Conservation (phyloP, 30 jellyfish, hydroid and myxozoan species). For the Cassiopea xamachana region DNA sequence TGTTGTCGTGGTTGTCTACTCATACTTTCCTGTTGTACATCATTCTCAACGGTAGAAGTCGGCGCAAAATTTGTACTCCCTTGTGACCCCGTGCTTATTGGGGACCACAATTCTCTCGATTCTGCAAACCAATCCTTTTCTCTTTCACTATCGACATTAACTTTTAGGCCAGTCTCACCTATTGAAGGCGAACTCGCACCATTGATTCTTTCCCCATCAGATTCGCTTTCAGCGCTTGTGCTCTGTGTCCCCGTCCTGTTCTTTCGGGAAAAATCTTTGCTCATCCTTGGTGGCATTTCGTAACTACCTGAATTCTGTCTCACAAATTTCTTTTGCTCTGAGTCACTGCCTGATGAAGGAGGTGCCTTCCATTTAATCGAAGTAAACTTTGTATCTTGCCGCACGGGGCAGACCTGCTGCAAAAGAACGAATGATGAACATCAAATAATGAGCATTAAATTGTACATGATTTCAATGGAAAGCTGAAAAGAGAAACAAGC, state of each 20-base stretch:
- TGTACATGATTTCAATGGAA: too few relatives aligned
- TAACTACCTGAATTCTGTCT: not conserved
- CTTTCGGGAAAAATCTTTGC: not conserved
- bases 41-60: not conserved
- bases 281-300: slow-evolving; percentile 27
- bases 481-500: too few relatives aligned
- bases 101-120: slow-evolving; percentile 69
- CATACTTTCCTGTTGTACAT: not conserved
- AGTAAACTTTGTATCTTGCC: not conserved
- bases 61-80: not conserved
- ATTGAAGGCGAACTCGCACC: not conserved
- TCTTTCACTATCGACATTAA: not conserved
- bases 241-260: not conserved
- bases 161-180: not conserved
- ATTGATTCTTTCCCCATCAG: not conserved
- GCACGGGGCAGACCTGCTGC: not conserved
- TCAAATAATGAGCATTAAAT: too few relatives aligned
- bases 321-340: not conserved
- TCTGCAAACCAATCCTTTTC: slow-evolving; percentile 7
- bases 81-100: slow-evolving; percentile 9
- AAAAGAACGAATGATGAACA: too few relatives aligned
- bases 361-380: not conserved
- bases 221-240: slow-evolving; percentile 7
- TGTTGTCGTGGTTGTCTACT: not conserved
- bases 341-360: slow-evolving; percentile 13